Evolutionary conservation across 2,113 vertebrate species (phyloP).

Genomic region (Xerus inauris): DNA sequence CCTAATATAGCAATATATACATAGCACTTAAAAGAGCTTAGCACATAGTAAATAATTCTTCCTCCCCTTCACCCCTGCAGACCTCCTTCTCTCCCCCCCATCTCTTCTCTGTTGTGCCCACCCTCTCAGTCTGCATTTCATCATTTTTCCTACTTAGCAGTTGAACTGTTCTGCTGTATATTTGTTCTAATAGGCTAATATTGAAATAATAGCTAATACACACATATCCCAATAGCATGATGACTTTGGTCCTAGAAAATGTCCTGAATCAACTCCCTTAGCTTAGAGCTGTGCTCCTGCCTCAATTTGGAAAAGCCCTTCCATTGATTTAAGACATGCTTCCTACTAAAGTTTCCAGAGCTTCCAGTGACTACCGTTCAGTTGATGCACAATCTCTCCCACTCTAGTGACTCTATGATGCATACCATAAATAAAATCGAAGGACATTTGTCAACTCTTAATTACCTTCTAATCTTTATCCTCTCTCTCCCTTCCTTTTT

Average conservation of each 20-base stretch:
- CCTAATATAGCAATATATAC: neutral
- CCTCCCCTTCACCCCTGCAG: neutral
- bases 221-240: neutral
- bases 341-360: neutral
- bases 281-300: neutral
- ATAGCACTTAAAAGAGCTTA: neutral
- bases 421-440: slow-evolving; percentile 5
- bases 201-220: neutral
- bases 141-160: neutral
- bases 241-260: neutral
- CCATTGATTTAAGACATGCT: neutral
- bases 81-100: neutral
- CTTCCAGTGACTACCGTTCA: neutral
- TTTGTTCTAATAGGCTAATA: neutral
- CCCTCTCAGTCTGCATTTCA: neutral
- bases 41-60: neutral
- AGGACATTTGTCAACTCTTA: neutral
- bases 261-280: neutral
- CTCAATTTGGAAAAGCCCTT: neutral
- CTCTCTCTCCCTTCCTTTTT: neutral
- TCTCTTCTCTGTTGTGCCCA: neutral
- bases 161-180: neutral
- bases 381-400: neutral
- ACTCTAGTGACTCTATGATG: neutral
- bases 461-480: neutral